Evolutionary conservation across 2,113 vertebrate species (phyloP).

Genomic region (Aphyosemion australe): DNA sequence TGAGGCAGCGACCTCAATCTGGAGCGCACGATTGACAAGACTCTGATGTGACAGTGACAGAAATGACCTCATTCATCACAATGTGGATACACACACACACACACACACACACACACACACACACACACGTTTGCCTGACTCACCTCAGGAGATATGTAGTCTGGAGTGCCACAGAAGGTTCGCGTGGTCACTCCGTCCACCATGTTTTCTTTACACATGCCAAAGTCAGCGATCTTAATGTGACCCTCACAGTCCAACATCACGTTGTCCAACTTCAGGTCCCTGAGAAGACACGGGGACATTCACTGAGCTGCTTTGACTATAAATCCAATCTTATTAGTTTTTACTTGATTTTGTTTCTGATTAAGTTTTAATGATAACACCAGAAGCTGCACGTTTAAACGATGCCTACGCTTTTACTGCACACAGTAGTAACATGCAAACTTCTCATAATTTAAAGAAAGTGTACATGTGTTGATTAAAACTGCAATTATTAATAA

Average conservation of each 20-base stretch:
- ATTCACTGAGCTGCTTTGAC: neutral
- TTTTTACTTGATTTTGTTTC: neutral
- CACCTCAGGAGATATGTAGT: conserved; percentile 99
- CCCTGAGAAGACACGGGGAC: conserved; percentile 75
- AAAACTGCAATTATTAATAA: too few species aligned
- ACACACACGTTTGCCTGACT: conserved; percentile 59
- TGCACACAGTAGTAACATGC: too few species aligned
- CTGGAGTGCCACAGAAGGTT: conserved; percentile 97
- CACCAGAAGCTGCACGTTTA: too few species aligned
- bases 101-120: conserved; percentile 9
- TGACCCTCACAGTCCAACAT: conserved; percentile 96
- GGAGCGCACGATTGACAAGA: conserved; percentile 50
- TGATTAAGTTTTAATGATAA: too few species aligned
- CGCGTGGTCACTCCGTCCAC: conserved; percentile 87
- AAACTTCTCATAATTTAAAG: too few species aligned
- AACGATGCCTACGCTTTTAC: too few species aligned
- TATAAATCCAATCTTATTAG: neutral
- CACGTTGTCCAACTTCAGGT: conserved; percentile 96
- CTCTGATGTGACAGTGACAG: conserved; percentile 51
- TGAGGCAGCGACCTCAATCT: conserved; percentile 63
- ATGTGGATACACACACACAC: neutral
- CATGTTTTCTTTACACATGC: conserved; percentile 98
- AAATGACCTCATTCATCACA: conserved; percentile 48
- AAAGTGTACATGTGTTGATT: too few species aligned
- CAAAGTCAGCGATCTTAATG: conserved; percentile 98